Evolutionary conservation across 2,888 invertebrate genomes (phyloP), one percentile per base, ranked within the genome.

Genomic region (Cylindroiulus punctatus): DNA sequence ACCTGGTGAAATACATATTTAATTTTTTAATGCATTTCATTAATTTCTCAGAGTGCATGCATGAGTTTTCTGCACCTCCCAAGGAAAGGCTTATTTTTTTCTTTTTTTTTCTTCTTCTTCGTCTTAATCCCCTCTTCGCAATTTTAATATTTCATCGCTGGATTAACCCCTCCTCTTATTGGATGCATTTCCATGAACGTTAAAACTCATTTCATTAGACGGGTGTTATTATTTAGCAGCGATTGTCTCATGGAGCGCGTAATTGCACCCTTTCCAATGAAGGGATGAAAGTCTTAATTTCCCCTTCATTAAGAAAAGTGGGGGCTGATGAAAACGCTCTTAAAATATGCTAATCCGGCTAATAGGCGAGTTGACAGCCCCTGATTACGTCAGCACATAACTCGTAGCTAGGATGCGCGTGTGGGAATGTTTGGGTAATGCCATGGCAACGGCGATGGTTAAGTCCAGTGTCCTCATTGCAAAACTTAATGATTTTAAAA

Each of bases 131-230:
- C 52, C 52, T 52, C n/a, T 52, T 19, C 19, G 52, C 52, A 52
- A 52, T 52, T 52, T 52, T n/a, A 52, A 52, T 52, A 52, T 52
- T 52, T 52, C 52, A 52, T 19, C 52, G 12, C 52, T 12, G 52
- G 19, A 52, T 52, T 52, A 52, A 52, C 52, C 52, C 52, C 52
- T 14, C 44, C 44, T 44, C 12, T 19, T n/a, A 12, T 47, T 47
- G 5, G 14, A 47, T 47, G 47, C 47, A 47, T 52, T 52, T 52
- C n/a, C 19, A 36, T 36, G 36, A 7, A 52, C 52, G 52, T n/a
- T 52, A 52, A 52, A 52, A 52, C 52, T 52, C 52, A 52, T 52
- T 52, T 52, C 52, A 52, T 52, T 52, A 52, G 52, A n/a, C n/a
- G 44, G 52, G 52, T 52, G 19, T 52, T 52, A 52, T 52, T 52